Base-by-base conservation (phyloP, 92 coral and sea anemone species). In the Parazoanthus swiftii region DNA sequence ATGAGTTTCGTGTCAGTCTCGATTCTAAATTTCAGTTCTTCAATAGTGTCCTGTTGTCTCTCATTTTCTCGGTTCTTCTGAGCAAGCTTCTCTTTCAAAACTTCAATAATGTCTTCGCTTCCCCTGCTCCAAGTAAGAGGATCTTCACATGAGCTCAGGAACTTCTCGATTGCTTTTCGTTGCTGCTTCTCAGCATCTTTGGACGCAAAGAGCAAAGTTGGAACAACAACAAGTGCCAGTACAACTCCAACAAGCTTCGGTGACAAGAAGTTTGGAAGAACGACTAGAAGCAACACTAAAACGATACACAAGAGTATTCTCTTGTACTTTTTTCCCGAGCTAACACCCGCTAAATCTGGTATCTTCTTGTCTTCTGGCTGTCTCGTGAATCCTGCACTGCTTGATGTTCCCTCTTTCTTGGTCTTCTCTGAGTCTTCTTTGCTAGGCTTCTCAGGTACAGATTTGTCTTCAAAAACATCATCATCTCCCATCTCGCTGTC, bases 1-100 rank as follows among this genome's bases (percentile, higher is more conserved):
- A 94, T 93, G 16, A 94, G 81, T 68, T 84, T 83, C 79, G 73
- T 79, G 71, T 93, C 98, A 44, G 92, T 91, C 75, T 94, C 97
- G 15, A 79, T 89, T 25, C 85, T 91, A 13, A 91, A 76, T 76
- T 82, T 89, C 91, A 91, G 85, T 88, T 94, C 90, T 70, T 91
- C 94, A 10, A 86, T 89, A 15, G 78, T 71, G 56, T 84, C 87
- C 39, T 84, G 87, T 50, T 84, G 87, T 46, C 77, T 46, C 16
- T 50, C 79, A 42, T 71, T 84, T 84, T 84, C 87, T 44, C 13
- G 79, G 4, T 48, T 72, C n/a, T 50, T 84, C 44, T 44, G 78
- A 8, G 67, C 59, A 73, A 84, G 59, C 8, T 46, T 75, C 13
- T 84, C 79, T 72, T 84, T 71, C 38, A 84, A 78, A 71, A 29